These are phyloP conservation scores for Bettongia penicillata DNA, from an alignment of 2,113 vertebrate species.

Conservation along the genomic window DNA sequence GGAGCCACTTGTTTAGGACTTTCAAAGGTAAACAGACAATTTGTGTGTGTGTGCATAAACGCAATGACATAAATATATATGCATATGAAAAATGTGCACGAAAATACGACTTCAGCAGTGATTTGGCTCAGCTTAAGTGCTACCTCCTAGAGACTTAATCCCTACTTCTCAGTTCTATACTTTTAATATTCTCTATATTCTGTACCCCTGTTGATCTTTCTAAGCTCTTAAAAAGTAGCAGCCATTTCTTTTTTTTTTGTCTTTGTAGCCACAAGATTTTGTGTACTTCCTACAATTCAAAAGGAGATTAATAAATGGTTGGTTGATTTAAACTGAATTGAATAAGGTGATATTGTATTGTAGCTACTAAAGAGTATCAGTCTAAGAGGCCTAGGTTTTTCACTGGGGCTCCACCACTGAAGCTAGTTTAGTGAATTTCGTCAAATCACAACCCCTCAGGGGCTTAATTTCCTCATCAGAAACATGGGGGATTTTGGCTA, in stretches of 20 bases:
- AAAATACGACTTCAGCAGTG: background rate
- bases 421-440: constrained; percentile 36
- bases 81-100: background rate
- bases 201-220: background rate
- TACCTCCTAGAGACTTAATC: background rate
- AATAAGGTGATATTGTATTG: background rate
- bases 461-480: constrained; percentile 8
- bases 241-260: background rate
- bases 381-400: background rate
- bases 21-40: background rate
- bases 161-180: background rate
- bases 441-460: background rate
- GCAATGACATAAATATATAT: background rate
- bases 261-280: background rate
- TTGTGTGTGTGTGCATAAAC: background rate
- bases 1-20: background rate
- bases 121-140: background rate
- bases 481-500: constrained; percentile 33
- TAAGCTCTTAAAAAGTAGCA: background rate
- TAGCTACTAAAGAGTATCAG: background rate
- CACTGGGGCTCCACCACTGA: background rate
- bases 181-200: no score
- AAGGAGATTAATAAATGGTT: background rate
- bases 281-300: background rate
- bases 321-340: background rate